A percentile compares a stretch with the other conserved stretches of the same genome.
Evolutionary conservation across 1,140 invertebrate genomes (phyloP).

Genomic region (Drosophila ficusphila): DNA sequence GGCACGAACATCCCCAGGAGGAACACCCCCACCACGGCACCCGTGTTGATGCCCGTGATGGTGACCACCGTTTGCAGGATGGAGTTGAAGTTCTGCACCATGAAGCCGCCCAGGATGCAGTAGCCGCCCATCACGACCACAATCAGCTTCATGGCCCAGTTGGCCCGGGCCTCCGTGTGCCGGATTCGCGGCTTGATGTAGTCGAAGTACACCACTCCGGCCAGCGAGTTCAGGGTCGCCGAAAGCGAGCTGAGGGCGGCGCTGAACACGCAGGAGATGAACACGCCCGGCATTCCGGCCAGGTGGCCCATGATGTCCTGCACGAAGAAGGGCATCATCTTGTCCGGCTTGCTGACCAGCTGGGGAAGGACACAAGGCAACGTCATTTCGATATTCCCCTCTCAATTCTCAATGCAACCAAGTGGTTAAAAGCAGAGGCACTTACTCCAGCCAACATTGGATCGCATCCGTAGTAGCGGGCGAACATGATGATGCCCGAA

Average conservation of each 20-base stretch:
- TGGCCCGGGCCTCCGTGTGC: constrained; percentile 86
- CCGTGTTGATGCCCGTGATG: constrained; percentile 87
- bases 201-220: constrained; percentile 91
- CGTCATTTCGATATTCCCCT: neutral
- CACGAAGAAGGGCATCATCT: constrained; percentile 87
- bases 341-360: constrained; percentile 85
- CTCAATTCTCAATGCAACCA: neutral
- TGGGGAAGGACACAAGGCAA: constrained; percentile 11
- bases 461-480: constrained; percentile 90
- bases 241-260: constrained; percentile 90
- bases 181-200: constrained; percentile 87
- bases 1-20: constrained; percentile 90
- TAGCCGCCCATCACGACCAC: constrained; percentile 86
- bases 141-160: constrained; percentile 87
- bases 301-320: constrained; percentile 87
- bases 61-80: constrained; percentile 87
- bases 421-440: constrained; percentile 6
- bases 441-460: constrained; percentile 87
- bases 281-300: constrained; percentile 87
- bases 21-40: constrained; percentile 90
- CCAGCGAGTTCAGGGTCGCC: constrained; percentile 89
- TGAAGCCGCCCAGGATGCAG: constrained; percentile 87
- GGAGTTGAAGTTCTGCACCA: constrained; percentile 87
- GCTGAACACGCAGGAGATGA: constrained; percentile 89
- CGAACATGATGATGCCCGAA: constrained; percentile 90